Conservation (phyloP, 2,797 vertebrate genomes). For the Typhlichthys eigenmanni region DNA sequence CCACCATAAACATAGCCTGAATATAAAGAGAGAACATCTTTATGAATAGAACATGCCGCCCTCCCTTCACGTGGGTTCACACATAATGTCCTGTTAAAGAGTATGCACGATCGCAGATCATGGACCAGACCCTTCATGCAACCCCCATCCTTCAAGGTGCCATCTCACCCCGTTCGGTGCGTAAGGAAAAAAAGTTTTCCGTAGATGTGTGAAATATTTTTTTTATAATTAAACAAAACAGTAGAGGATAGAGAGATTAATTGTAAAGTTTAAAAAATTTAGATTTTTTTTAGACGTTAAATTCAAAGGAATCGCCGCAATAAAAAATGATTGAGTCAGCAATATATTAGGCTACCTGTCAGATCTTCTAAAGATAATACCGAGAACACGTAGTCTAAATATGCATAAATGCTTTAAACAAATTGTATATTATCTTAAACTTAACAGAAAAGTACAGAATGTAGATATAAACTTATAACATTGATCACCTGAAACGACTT, state of each 20-base stretch:
- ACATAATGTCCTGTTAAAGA: no score
- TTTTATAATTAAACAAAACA: no score
- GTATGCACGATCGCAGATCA: no score
- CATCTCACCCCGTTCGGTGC: constrained; percentile 35
- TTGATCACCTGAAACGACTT: no score
- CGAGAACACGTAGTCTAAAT: no score
- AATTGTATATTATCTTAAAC: not conserved
- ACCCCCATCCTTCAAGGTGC: constrained; percentile 48
- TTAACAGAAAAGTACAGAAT: not conserved
- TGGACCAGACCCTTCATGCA: constrained; percentile 7
- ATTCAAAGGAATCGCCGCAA: not conserved
- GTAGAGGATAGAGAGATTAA: not conserved
- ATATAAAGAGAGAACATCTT: no score
- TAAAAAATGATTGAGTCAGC: constrained; percentile 10
- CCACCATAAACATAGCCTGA: no score
- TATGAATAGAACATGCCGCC: no score
- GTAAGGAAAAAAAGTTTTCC: not conserved
- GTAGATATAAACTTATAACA: no score
- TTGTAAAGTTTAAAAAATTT: no score
- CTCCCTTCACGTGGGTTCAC: no score
- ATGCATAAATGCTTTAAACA: not conserved
- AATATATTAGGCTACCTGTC: constrained; percentile 5
- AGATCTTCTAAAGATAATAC: not conserved
- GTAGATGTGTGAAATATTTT: not conserved
- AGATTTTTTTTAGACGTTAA: no score